Base-by-base conservation (phyloP, 2,888 invertebrate species). In the Arrhopalites spinosus region DNA sequence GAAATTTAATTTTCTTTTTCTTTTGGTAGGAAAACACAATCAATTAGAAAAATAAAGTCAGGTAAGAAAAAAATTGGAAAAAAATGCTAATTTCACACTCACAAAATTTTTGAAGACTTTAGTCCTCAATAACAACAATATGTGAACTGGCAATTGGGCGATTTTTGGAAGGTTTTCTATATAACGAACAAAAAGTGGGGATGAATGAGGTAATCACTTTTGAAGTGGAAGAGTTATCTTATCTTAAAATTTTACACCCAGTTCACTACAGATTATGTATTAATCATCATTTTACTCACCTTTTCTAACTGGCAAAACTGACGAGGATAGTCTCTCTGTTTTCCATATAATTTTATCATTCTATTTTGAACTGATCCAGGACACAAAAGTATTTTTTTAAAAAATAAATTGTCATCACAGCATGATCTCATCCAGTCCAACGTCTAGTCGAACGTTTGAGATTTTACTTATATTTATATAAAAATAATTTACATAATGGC, bases 171-270 rank as follows among this genome's bases (percentile, higher is more conserved):
- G 11, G 36, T 3, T 36, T 36, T 36, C 36, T 36, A 36, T 36
- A 36, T 36, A 36, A 36, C 36, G 36, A 36, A 36, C 3, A 36
- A 11, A 7, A 36, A 36, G 36, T 3, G 36, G 11, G 59, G 11
- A 50, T 50, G 59, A 72, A 63, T 63, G 72, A 63, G 72, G 72
- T 72, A 61, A 63, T 5, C 72, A 72, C 64, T 72, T 72, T 47
- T 2, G 53, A 2, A 43, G 45, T n/a, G n/a, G 25, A 11, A 43
- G 8, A 8, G 23, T 63, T 72, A 72, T 72, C 72, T 72, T 64
- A 72, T 72, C 72, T 63, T n/a, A 56, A 36, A 36, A 53, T 66
- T 66, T 67, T 67, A 66, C 66, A 66, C 45, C 66, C 66, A 66
- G 59, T 15, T 59, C 59, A 25, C 25, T 27, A 5, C 17, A 63